Base-by-base conservation (phyloP, 2,113 vertebrate species). In the Hystrix brachyura region DNA sequence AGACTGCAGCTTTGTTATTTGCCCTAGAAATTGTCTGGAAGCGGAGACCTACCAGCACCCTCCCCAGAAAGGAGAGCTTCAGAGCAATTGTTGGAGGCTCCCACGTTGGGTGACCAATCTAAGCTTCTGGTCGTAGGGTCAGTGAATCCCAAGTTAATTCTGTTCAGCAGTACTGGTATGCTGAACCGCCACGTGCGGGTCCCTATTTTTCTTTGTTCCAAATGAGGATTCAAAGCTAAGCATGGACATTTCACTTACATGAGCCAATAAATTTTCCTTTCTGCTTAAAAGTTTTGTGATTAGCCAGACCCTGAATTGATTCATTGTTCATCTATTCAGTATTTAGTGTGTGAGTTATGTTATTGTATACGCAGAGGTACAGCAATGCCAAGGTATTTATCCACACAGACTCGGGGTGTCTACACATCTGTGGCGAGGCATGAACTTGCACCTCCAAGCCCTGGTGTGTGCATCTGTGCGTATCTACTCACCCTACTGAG, bases 401-500 rank as follows among this genome's bases (percentile, higher is more conserved):
- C 27, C 55, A 96, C 96, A 97, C 86, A 97, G 79, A 94, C 79
- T 72, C 2, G 57, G 32, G 78, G 0, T 60, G 34, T 51, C 21
- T 13, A 69, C 19, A 62, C 2, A 5, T 55, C 8, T 53, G 19
- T 10, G 64, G 9, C 51, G 57, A 92, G 43, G 15, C 18, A 17
- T 15, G 23, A 80, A 72, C 29, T 53, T 67, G 46, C 1, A 48
- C 11, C 4, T 72, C 18, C 3, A 83, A 43, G 14, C 17, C 51
- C 23, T 19, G 51, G 29, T 14, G 15, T 14, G 15, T 85, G 51
- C 4, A 46, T 53, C 43, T 62, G 53, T n/a, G 7, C 11, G 57
- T 38, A 72, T 18, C 29, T 2, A 55, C 60, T 72, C 5, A 84
- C 11, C 76, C 10, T 48, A 27, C 38, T 79, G 34, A 82, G 76